Evolutionary conservation across 2,797 vertebrate species (phyloP), one percentile per base, ranked within the genome.

Genomic region (Pseudochirops cupreus): DNA sequence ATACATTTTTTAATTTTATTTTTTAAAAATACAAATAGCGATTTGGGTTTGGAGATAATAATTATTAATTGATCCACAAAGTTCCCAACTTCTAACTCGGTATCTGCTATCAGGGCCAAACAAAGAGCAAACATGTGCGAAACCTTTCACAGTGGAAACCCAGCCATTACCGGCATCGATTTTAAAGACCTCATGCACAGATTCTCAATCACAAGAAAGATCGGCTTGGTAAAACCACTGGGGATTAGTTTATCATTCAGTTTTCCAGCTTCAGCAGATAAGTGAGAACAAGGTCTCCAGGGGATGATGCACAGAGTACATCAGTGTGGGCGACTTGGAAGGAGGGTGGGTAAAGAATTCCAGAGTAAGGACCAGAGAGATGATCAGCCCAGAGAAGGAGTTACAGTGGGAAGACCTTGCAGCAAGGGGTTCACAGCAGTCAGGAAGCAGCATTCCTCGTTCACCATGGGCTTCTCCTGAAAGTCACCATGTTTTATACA

Each of bases 31-130:
- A 97, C 87, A 91, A 96, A 93, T 67, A 59, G 87, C 89, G 92
- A 57, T 96, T 95, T 53, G 91, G 91, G 96, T 96, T 95, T 96
- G 97, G 92, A 29, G 74, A 94, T 95, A 94, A 96, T 97, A 97
- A 94, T 93, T 94, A 96, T 97, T 95, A 98, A 94, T 97, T 95
- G 96, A 92, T 97, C 93, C 97, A 96, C 91, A 98, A 97, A 98
- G 58, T 94, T 97, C 95, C 96, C 82, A 0, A 87, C 96, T 97
- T 97, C 96, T 95, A 97, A 97, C 97, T 97, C 28, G 1, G 95
- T 97, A 97, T 96, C 96, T 96, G 92, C 95, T 97, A 96, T 87
- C 95, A 96, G 94, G 95, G 95, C 94, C 95, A 97, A 97, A 94
- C 90, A 31, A 96, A 97, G 93, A 97, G 94, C 96, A 95, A 95